Percentiles rank a stretch among this genome's conserved stretches.
Evolutionary conservation across 2,888 invertebrate species (phyloP).

Genomic region (Coelopa pilipes): DNA sequence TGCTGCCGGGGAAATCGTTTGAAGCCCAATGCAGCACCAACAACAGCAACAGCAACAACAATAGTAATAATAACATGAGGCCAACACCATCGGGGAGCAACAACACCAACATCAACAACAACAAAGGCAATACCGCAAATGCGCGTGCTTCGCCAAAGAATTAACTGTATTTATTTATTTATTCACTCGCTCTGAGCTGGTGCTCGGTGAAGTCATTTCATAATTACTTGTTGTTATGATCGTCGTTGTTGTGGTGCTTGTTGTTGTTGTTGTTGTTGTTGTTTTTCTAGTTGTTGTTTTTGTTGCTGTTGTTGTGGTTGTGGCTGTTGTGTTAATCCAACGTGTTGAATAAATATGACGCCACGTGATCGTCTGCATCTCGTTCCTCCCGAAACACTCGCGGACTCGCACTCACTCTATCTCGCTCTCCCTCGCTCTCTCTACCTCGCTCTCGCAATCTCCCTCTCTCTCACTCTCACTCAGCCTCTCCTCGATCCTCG

Average conservation of each 20-base stretch:
- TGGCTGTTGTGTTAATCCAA: conserved; percentile 47
- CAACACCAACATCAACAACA: neutral
- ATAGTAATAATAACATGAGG: no score
- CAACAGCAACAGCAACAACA: no score
- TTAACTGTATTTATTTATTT: conserved; percentile 16
- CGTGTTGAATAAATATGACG: conserved; percentile 49
- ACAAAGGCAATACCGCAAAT: conserved; percentile 7
- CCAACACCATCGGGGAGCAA: no score
- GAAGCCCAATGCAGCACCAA: no score
- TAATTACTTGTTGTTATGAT: no score
- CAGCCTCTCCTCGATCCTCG: neutral
- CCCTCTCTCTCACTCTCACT: neutral
- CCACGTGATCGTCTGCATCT: conserved; percentile 37
- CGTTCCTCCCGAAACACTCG: neutral
- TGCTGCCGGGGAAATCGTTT: neutral
- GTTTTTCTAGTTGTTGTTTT: conserved; percentile 39
- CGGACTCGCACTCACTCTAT: neutral
- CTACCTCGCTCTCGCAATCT: neutral
- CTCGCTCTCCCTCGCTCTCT: neutral
- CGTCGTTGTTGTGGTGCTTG: conserved; percentile 37
- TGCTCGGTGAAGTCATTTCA: no score
- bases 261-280: conserved; percentile 25
- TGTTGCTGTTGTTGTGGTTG: conserved; percentile 44
- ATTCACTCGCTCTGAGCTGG: neutral
- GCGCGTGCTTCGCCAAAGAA: conserved; percentile 26